Percentiles rank a stretch among this genome's conserved stretches.
Evolutionary conservation across 2,888 invertebrate genomes (phyloP).

Genomic region (Amblyteles armatorius): DNA sequence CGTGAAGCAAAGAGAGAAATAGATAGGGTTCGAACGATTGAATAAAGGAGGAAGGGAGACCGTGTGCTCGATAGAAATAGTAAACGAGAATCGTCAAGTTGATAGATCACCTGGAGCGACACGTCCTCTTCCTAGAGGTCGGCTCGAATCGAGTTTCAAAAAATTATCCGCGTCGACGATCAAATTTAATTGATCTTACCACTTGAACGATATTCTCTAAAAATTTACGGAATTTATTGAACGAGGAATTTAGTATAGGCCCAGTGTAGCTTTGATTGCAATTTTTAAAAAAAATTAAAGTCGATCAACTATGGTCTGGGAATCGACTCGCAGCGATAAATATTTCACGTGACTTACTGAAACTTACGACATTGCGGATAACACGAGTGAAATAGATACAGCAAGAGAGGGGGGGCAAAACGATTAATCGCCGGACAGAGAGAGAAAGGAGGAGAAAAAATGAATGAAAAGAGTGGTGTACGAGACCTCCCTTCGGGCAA

Average conservation of each 20-base stretch:
- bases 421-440: conserved; percentile 29
- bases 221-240: neutral
- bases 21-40: conserved; percentile 8
- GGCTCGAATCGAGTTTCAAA: neutral
- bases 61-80: conserved; percentile 19
- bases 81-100: neutral
- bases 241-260: neutral
- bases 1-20: conserved; percentile 38
- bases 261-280: neutral
- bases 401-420: conserved; percentile 25
- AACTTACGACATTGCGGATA: neutral
- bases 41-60: conserved; percentile 11
- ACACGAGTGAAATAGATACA: conserved; percentile 9
- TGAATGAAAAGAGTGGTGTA: conserved; percentile 44
- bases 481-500: conserved; percentile 66
- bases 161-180: neutral
- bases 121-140: neutral
- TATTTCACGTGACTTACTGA: neutral
- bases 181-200: neutral
- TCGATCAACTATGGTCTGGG: neutral
- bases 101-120: neutral
- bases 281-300: neutral
- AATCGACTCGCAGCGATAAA: conserved; percentile 7
- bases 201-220: neutral
- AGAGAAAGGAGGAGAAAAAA: conserved; percentile 25